Conservation (phyloP, 1,140 invertebrate genomes). For the Neodiprion pinetum region DNA sequence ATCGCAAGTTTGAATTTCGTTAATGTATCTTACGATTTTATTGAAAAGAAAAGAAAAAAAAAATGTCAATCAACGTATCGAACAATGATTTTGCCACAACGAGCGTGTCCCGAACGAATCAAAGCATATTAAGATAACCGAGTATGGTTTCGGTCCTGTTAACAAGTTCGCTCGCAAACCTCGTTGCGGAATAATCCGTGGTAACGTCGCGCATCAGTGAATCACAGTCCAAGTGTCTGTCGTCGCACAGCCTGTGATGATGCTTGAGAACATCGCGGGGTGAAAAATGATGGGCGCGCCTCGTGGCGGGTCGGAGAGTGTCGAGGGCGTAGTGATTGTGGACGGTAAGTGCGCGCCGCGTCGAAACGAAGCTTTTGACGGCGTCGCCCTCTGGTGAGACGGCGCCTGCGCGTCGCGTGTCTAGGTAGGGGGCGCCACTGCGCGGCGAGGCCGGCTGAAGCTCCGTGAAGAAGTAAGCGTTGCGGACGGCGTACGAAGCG, state of each 20-base stretch:
- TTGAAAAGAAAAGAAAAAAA: too few species aligned
- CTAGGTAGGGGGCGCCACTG: conserved; percentile 50
- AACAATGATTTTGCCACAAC: too few species aligned
- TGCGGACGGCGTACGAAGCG: conserved; percentile 70
- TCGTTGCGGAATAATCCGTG: conserved; percentile 46
- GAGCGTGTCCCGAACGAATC: too few species aligned
- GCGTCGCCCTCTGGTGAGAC: conserved; percentile 70
- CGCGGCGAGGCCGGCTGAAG: conserved; percentile 52
- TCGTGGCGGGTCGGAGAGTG: conserved; percentile 64
- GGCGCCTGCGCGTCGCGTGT: conserved; percentile 63
- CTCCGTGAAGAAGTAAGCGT: conserved; percentile 70
- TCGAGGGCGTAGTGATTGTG: conserved; percentile 79
- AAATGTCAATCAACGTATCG: too few species aligned
- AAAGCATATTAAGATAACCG: conserved; percentile 25
- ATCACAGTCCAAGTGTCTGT: conserved; percentile 50
- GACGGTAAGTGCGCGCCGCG: conserved; percentile 69
- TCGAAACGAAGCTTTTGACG: conserved; percentile 76
- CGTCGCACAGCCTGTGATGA: conserved; percentile 50
- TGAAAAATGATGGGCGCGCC: conserved; percentile 58
- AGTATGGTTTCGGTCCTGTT: conserved; percentile 42
- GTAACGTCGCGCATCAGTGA: conserved; percentile 46
- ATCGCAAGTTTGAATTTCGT: too few species aligned
- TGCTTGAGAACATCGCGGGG: conserved; percentile 51
- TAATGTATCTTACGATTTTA: too few species aligned
- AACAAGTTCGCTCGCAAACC: conserved; percentile 46